Evolutionary conservation across 2,113 vertebrate species (phyloP), one percentile per base, ranked within the genome.

Genomic region (Anser brachyrhynchus): DNA sequence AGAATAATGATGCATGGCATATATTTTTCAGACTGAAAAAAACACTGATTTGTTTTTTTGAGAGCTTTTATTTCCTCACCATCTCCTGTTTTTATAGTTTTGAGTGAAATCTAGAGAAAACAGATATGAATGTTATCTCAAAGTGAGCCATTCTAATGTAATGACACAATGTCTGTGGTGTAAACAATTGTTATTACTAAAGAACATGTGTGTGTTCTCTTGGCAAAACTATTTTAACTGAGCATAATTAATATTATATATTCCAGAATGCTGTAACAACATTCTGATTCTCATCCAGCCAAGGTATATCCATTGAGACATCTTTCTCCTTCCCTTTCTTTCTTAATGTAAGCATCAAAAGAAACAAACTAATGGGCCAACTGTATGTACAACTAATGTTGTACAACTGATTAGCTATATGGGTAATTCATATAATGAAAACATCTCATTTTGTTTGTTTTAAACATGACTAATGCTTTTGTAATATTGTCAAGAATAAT

Each of bases 1-100:
- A 96, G 55, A 94, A 77, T 46, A 90, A 10, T 7, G 25, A 57
- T 76, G 11, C 21, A 83, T 71, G 83, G 37, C 88, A 87, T 85
- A 17, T 71, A 73, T 89, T 94, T 96, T 96, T 94, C 69, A 84
- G 13, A 92, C 12, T 84, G n/a, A 65, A 72, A 91, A 49, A 89
- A 64, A 4, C 19, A 35, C 12, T 70, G 2, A 37, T 64, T 83
- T 82, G 65, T 87, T 58, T 72, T 75, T 11, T 13, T 10, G 17
- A 46, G 29, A 28, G 5, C 2, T 71, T 81, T 84, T 66, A 20
- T 74, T 87, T 61, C 18, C 5, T 72, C 16, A 6, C 25, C 43
- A 2, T 37, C 35, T 66, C 10, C 29, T 70, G 3, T 58, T 86
- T 82, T 90, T 78, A 77, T 71, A 62, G 76, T 94, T 95, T 73